These are phyloP conservation scores for Thera obeliscata DNA, from an alignment of 2,888 invertebrate genomes.

Conservation along the genomic window DNA sequence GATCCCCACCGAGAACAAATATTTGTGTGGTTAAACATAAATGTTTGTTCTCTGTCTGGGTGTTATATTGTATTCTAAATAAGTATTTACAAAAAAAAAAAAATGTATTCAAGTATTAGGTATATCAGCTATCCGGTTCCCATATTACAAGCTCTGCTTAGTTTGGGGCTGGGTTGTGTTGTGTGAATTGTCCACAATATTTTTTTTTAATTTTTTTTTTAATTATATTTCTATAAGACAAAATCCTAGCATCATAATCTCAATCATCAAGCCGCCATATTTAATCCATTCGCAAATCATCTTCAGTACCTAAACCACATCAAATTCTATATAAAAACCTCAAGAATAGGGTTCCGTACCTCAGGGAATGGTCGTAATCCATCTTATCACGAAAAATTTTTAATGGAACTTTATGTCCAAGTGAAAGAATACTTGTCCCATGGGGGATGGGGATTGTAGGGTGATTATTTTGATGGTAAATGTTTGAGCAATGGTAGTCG, in stretches of 20 bases:
- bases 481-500: neutral
- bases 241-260: neutral
- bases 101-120: too few species aligned
- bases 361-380: slow-evolving; percentile 77
- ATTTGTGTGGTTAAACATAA: too few species aligned
- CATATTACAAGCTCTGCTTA: too few species aligned
- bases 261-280: slow-evolving; percentile 11
- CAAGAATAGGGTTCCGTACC: slow-evolving; percentile 58
- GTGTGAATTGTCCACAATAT: too few species aligned
- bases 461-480: slow-evolving; percentile 31
- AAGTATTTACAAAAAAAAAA: too few species aligned
- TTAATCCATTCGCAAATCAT: slow-evolving; percentile 30
- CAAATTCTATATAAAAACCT: slow-evolving; percentile 40
- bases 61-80: too few species aligned
- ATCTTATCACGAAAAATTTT: slow-evolving; percentile 74
- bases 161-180: too few species aligned
- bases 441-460: slow-evolving; percentile 51
- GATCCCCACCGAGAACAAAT: too few species aligned
- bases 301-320: slow-evolving; percentile 22
- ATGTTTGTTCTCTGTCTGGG: too few species aligned
- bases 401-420: slow-evolving; percentile 77
- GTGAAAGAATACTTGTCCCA: slow-evolving; percentile 66
- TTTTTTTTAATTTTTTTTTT: too few species aligned
- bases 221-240: too few species aligned
- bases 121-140: too few species aligned